Evolutionary conservation across 2,797 vertebrate genomes (phyloP).

Genomic region (Xiphophorus birchmanni): DNA sequence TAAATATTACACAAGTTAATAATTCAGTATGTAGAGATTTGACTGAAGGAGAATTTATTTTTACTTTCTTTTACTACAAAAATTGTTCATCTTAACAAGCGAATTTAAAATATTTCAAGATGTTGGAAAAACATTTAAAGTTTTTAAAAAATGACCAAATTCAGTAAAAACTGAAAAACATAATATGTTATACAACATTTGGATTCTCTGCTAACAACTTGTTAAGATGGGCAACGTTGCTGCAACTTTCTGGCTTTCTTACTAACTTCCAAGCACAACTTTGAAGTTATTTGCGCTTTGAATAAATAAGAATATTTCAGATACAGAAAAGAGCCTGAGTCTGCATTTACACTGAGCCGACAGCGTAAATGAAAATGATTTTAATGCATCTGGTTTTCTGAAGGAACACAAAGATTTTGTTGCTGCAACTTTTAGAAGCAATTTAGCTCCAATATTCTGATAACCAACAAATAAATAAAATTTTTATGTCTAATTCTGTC

Average conservation of each 20-base stretch:
- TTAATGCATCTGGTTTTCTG: constrained; percentile 13
- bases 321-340: neutral
- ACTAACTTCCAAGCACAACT: neutral
- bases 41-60: neutral
- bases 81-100: neutral
- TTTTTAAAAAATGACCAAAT: neutral
- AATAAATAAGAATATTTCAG: neutral
- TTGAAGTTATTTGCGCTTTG: neutral
- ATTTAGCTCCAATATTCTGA: constrained; percentile 14
- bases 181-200: neutral
- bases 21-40: neutral
- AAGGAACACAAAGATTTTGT: neutral
- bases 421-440: constrained; percentile 32
- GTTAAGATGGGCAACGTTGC: neutral
- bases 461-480: neutral
- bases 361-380: constrained; percentile 36
- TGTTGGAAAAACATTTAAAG: neutral
- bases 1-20: neutral
- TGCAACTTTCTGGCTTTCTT: constrained; percentile 1
- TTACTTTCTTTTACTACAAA: neutral
- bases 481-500: neutral
- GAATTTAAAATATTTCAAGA: neutral
- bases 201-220: neutral
- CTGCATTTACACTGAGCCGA: constrained; percentile 44
- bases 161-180: neutral